phyloP scores from a whole-genome alignment of 2,113 vertebrate genomes.

The Oryzias celebensis region DNA sequence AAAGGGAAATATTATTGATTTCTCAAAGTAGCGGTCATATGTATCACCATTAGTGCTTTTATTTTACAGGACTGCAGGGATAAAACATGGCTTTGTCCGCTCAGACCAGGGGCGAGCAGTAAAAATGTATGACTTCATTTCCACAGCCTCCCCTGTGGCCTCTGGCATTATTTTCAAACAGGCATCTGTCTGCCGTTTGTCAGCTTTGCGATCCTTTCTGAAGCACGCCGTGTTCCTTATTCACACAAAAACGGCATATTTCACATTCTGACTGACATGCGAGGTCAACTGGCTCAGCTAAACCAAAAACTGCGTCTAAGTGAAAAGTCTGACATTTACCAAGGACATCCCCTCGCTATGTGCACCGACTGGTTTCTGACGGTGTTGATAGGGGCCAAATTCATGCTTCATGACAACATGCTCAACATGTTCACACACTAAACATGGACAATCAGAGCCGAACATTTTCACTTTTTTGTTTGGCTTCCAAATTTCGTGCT shows the following conservation, averaged over 20 bases:
- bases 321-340: not conserved
- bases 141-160: not conserved
- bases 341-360: not conserved
- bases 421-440: constrained; percentile 21
- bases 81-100: not conserved
- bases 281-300: no score
- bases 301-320: not conserved
- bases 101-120: not conserved
- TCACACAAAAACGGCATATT: not conserved
- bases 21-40: constrained; percentile 1
- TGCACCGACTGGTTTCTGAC: constrained; percentile 31
- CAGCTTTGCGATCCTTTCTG: not conserved
- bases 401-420: constrained; percentile 23
- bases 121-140: constrained; percentile 1
- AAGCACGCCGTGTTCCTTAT: not conserved
- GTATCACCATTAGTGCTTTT: constrained; percentile 1
- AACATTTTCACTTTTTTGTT: not conserved
- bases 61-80: constrained; percentile 5
- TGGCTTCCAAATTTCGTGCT: not conserved
- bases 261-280: not conserved
- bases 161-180: not conserved
- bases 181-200: not conserved
- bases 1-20: constrained; percentile 34
- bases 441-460: constrained; percentile 17
- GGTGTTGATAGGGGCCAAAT: constrained; percentile 9